Percentiles rank a stretch among this genome's conserved stretches.
phyloP scores from a whole-genome alignment of 1,140 invertebrate species.

The Apis mellifera region Amel_HAv3.1 CM009941.2:10289001-10289500 shows the following conservation, averaged over 20 bases:
- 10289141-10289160: slow-evolving; percentile 78
- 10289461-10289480: too few species aligned
- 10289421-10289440: too few species aligned
- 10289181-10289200: slow-evolving; percentile 9
- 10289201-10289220: slow-evolving; percentile 25
- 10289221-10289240: slow-evolving; percentile 47
- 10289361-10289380: too few species aligned
- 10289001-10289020: slow-evolving; percentile 4
- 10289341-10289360: background rate
- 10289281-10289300: slow-evolving; percentile 60
- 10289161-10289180: slow-evolving; percentile 66
- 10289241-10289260: slow-evolving; percentile 58
- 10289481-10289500: too few species aligned
- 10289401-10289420: too few species aligned
- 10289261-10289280: slow-evolving; percentile 60
- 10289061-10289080: slow-evolving; percentile 66
- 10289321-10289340: background rate
- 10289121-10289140: slow-evolving; percentile 59
- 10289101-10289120: slow-evolving; percentile 50
- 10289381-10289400: too few species aligned
- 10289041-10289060: slow-evolving; percentile 59
- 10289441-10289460: too few species aligned
- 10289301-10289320: slow-evolving; percentile 18
- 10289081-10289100: slow-evolving; percentile 72
- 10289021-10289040: background rate